These are phyloP conservation scores for Phytoseiulus persimilis DNA, from an alignment of 2,888 invertebrate species.

Conservation along the genomic window DNA sequence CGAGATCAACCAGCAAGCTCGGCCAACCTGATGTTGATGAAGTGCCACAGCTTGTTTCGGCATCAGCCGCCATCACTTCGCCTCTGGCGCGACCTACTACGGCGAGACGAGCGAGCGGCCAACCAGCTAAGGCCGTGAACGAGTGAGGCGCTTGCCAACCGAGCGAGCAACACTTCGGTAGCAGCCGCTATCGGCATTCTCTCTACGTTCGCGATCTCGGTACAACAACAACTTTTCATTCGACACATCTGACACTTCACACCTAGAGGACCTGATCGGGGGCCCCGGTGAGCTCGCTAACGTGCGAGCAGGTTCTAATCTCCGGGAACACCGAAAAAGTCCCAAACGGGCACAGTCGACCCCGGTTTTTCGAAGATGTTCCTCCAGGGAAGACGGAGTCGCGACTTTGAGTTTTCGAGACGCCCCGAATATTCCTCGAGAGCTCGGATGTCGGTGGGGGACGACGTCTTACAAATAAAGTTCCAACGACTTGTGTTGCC, in stretches of 20 bases:
- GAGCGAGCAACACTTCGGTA: neutral
- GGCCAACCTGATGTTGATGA: neutral
- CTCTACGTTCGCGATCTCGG: neutral
- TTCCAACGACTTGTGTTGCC: neutral
- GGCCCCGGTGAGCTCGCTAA: neutral
- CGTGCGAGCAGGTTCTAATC: neutral
- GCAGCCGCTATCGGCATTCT: neutral
- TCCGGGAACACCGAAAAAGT: neutral
- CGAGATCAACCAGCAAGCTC: neutral
- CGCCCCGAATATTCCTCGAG: neutral
- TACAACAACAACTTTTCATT: neutral
- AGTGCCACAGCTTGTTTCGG: conserved; percentile 5
- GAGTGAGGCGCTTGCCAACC: neutral
- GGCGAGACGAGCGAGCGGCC: neutral
- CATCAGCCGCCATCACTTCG: neutral
- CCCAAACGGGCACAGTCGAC: too few species aligned
- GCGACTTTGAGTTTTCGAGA: neutral
- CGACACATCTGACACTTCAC: neutral
- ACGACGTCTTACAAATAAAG: neutral
- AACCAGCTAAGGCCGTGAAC: neutral
- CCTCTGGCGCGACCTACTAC: neutral
- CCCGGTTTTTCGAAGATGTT: too few species aligned
- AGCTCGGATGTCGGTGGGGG: neutral
- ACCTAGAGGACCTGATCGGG: neutral
- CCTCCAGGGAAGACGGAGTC: too few species aligned